Evolutionary conservation across 2,113 vertebrate genomes (phyloP).

Genomic region (Cyprinus carpio): DNA sequence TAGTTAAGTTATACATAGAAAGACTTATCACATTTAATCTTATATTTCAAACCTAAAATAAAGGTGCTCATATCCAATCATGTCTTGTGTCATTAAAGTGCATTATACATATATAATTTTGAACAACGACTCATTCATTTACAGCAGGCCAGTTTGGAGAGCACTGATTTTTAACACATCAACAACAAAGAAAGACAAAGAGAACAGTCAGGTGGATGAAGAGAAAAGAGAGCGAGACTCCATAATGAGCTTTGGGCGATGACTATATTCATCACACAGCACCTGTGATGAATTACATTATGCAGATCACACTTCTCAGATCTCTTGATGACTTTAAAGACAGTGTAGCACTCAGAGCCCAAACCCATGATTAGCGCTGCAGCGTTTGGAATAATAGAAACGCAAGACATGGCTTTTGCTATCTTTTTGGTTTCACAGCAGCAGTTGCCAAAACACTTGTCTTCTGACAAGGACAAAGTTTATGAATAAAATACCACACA

Average conservation of each 20-base stretch:
- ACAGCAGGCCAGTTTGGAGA: slow-evolving; percentile 7
- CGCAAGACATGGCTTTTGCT: not conserved
- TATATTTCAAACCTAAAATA: not conserved
- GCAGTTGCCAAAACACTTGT: slow-evolving; percentile 28
- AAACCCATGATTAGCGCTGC: slow-evolving; percentile 42
- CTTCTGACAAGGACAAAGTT: slow-evolving; percentile 30
- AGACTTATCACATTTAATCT: not conserved
- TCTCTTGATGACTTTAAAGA: slow-evolving; percentile 61
- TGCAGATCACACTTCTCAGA: slow-evolving; percentile 57
- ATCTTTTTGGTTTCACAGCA: not conserved
- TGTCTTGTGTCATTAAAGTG: not conserved
- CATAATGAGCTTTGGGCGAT: slow-evolving; percentile 47
- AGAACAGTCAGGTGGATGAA: slow-evolving; percentile 29
- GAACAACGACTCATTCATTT: slow-evolving; percentile 15
- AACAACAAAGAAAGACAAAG: slow-evolving; percentile 20
- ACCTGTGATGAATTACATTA: slow-evolving; percentile 58
- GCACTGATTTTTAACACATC: slow-evolving; percentile 8
- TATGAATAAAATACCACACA: slow-evolving; percentile 38
- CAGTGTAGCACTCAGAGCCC: slow-evolving; percentile 18
- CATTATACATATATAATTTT: not conserved
- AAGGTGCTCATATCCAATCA: not conserved
- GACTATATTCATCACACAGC: slow-evolving; percentile 51
- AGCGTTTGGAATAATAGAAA: slow-evolving; percentile 33
- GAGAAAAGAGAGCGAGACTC: slow-evolving; percentile 27
- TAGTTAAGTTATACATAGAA: not conserved